A percentile compares a stretch with the other conserved stretches of the same genome.
Evolutionary conservation across 2,113 vertebrate species (phyloP).

Genomic region (Fulica atra): DNA sequence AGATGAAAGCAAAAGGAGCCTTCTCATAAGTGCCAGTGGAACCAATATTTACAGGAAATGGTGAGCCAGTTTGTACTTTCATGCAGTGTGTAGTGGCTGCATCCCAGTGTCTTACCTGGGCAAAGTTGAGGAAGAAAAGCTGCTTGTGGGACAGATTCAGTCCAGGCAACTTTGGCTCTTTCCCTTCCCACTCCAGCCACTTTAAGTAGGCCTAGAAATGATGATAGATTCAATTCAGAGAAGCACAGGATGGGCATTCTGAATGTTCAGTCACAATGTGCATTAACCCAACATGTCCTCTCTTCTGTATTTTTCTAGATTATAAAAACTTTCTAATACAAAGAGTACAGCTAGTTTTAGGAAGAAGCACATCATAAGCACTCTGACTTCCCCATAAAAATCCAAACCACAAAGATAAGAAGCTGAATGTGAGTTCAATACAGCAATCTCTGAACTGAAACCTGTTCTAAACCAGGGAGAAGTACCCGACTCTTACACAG

Average conservation of each 20-base stretch:
- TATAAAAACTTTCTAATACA: background rate
- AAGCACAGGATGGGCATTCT: background rate
- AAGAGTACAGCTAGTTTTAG: background rate
- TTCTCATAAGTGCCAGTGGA: background rate
- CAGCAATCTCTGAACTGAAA: background rate
- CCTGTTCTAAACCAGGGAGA: background rate
- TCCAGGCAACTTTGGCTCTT: slow-evolving; percentile 87
- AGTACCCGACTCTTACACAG: background rate
- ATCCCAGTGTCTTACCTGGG: slow-evolving; percentile 80
- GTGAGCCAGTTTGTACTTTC: background rate
- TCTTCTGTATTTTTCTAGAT: background rate
- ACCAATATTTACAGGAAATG: too few relatives aligned
- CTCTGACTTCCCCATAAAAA: background rate
- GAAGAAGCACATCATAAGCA: background rate
- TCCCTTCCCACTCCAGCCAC: slow-evolving; percentile 86
- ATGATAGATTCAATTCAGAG: background rate
- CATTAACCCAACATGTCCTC: accelerated
- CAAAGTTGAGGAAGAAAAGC: slow-evolving; percentile 96
- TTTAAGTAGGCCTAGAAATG: slow-evolving; percentile 88
- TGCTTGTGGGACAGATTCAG: slow-evolving; percentile 89
- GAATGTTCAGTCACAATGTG: background rate
- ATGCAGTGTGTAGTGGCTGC: background rate
- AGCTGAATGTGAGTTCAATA: too few relatives aligned
- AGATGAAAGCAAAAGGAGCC: background rate
- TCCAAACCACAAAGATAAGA: background rate